phyloP scores from a whole-genome alignment of 1,140 invertebrate species.

The Caenorhabditis remanei region DNA sequence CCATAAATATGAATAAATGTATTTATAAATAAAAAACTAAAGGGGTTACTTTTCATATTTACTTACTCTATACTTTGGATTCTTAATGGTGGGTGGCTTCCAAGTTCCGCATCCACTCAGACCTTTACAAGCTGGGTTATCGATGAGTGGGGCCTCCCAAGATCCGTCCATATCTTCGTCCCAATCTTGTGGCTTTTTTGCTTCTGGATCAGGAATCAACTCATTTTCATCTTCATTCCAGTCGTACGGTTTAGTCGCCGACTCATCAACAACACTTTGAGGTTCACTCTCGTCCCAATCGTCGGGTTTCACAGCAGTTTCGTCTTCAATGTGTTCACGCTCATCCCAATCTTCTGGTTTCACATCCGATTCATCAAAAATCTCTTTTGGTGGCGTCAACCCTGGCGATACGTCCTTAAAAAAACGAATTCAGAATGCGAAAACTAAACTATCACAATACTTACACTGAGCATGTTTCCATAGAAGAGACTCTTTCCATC shows the following conservation, averaged over 20 bases:
- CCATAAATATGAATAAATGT: no score
- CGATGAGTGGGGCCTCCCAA: slow-evolving; percentile 94
- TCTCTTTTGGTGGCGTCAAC: slow-evolving; percentile 93
- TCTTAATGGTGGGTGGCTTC: slow-evolving; percentile 80
- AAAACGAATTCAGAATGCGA: background rate
- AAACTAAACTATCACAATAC: background rate
- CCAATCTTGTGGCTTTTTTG: slow-evolving; percentile 89
- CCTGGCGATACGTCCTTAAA: slow-evolving; percentile 82
- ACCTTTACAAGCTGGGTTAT: slow-evolving; percentile 89
- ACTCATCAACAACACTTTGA: slow-evolving; percentile 87
- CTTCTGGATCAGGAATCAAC: slow-evolving; percentile 89
- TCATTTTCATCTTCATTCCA: slow-evolving; percentile 92
- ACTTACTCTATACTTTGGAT: slow-evolving; percentile 77
- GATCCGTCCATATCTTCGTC: slow-evolving; percentile 97
- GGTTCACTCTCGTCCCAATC: slow-evolving; percentile 85
- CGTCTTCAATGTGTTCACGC: slow-evolving; percentile 72
- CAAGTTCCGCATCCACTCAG: slow-evolving; percentile 92
- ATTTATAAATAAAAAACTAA: no score
- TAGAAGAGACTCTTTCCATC: slow-evolving; percentile 82
- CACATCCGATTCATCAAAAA: slow-evolving; percentile 91
- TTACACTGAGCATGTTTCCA: slow-evolving; percentile 63
- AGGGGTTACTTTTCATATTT: no score
- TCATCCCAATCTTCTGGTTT: slow-evolving; percentile 85
- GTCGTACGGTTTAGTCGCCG: slow-evolving; percentile 88
- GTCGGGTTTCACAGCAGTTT: slow-evolving; percentile 71